Evolutionary conservation across 2,113 vertebrate genomes (phyloP), one percentile per base, ranked within the genome.

Genomic region (Aptenodytes forsteri): DNA sequence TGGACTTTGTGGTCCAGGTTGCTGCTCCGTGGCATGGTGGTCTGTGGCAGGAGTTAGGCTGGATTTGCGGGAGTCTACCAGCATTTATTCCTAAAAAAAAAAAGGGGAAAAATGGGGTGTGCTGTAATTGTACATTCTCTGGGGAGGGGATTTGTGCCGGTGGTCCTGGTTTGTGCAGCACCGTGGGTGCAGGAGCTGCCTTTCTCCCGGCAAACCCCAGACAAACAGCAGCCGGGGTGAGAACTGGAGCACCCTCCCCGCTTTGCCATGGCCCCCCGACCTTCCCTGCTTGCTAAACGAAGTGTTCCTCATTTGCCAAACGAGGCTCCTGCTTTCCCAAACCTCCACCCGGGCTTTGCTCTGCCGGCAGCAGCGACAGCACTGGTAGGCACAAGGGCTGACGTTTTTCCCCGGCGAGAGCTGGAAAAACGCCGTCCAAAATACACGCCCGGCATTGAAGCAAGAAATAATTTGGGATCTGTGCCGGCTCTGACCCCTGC

Each of bases 401-500:
- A 42, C 7, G 20, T 55, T 77, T 75, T 32, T 25, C 36, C 52
- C 52, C 16, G 2, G 6, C 11, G 4, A 49, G 76, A 58, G 59
- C 83, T 77, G 93, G 67, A 20, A 56, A 29, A 64, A 21, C 11
- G 13, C 79, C 3, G 32, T 90, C 75, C 75, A 66, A 83, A 89
- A 56, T 62, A 26, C 77, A 54, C 69, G 18, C 71, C 93, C 91
- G 58, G 88, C 91, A 34, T 67, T 59, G 90, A 70, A 83, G 72
- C 77, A 26, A 72, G 93, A 44, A 93, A 90, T 95, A 76, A 83
- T 89, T 93, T 71, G 85, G 89, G 91, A 71, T 93, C 82, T 61
- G 88, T 66, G 89, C 78, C 78, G 92, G 95, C 82, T 76, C 82
- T 62, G 95, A 90, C 83, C 95, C 95, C 95, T 83, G 95, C 56